These are phyloP conservation scores for Troides oblongomaculatus DNA, from an alignment of 2,888 invertebrate genomes.

Conservation along the genomic window DNA sequence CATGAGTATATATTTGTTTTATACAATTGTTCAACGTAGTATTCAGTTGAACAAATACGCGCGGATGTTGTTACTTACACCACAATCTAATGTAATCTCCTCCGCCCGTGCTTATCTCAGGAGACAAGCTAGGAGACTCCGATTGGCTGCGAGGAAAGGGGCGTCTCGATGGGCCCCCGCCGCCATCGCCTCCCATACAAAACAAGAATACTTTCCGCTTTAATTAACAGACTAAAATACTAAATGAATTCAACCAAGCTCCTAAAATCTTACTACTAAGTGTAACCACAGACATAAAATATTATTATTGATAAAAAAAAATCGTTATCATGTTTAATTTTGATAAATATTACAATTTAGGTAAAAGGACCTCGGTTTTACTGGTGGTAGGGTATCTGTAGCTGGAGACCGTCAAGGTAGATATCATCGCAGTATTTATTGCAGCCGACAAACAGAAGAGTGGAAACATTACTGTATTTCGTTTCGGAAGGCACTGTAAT, in stretches of 20 bases:
- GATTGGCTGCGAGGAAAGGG: conserved; percentile 68
- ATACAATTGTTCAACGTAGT: neutral
- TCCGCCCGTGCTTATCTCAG: conserved; percentile 50
- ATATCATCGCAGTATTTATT: too few species aligned
- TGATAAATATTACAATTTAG: too few species aligned
- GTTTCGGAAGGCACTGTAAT: too few species aligned
- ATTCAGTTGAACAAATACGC: conserved; percentile 15
- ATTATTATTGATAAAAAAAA: too few species aligned
- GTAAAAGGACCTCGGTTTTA: too few species aligned
- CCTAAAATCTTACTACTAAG: neutral
- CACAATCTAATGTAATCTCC: conserved; percentile 34
- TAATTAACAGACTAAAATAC: conserved; percentile 30
- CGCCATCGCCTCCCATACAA: conserved; percentile 49
- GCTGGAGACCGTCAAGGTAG: too few species aligned
- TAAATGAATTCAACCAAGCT: conserved; percentile 18
- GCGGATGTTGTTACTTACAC: conserved; percentile 30
- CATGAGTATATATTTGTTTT: neutral
- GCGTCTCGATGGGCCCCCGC: conserved; percentile 48
- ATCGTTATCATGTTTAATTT: too few species aligned
- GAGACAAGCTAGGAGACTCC: conserved; percentile 54
- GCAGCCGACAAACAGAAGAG: too few species aligned
- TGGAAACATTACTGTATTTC: too few species aligned
- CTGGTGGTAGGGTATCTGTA: too few species aligned
- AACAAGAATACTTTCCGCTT: conserved; percentile 15
- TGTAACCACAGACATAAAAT: too few species aligned